Evolutionary conservation across 2,888 invertebrate genomes (phyloP), one percentile per base, ranked within the genome.

Genomic region (Meiosimyza decipiens): DNA sequence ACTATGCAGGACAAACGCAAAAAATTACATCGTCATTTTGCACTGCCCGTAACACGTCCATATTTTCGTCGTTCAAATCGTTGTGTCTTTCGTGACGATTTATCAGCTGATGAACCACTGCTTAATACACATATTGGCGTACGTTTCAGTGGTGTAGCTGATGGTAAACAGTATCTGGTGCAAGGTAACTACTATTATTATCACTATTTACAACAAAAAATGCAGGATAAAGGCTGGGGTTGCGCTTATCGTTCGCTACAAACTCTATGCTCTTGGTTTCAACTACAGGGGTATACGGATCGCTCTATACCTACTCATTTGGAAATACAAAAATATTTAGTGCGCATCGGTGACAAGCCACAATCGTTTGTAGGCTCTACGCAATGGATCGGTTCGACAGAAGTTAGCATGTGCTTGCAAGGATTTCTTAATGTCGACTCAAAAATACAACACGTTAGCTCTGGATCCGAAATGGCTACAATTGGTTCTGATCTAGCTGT

Each of bases 161-260:
- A 87, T 74, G 90, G 90, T 59, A 88, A 89, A 78, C 82, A 89
- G 73, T 88, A 88, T 57, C 75, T 93, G 49, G 92, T 99, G 3
- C 89, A 92, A 76, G 99, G 99, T 1, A 90, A 91, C 76, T 99
- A 99, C 84, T 89, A 92, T 18, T 99, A 99, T 87, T 94, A 97
- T 85, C 99, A 99, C 87, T 99, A 99, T 86, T 94, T 96, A 92
- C 98, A 98, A 86, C 94, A 98, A 82, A 90, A 91, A 78, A 92
- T 96, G 84, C 94, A 98, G 86, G 99, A 99, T 82, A 93, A 94
- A 85, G 97, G 97, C n/a, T 99, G 99, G 99, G 99, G 99, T 6
- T 99, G 99, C 88, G 99, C 99, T 0, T 99, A 99, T 85, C 91
- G 99, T 74, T 98, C 98, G 0, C 89, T 99, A 82, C 99, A 99